Conservation (phyloP, 1,140 invertebrate genomes). For the Drosophila trapezifrons region DNA sequence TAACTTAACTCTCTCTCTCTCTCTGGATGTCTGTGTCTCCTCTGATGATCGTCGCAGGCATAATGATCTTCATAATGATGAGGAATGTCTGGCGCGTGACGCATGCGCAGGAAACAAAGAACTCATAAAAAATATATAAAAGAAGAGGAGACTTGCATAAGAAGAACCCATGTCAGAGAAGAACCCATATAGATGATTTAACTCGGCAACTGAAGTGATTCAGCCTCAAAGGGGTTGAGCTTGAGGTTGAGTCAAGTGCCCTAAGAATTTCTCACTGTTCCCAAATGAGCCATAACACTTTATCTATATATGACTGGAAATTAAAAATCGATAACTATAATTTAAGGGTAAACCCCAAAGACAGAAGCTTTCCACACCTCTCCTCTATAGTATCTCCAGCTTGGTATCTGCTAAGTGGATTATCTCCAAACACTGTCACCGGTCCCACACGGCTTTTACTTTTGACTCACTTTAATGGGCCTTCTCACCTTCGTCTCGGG, state of each 20-base stretch:
- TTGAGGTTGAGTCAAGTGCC: conserved; percentile 16
- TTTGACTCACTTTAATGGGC: conserved; percentile 61
- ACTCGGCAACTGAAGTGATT: conserved; percentile 11
- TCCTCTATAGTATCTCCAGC: conserved; percentile 4
- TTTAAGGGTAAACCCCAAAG: conserved; percentile 13
- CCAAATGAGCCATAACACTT: conserved; percentile 1
- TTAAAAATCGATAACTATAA: conserved; percentile 15
- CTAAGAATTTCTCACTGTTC: not conserved
- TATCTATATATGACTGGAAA: conserved; percentile 8
- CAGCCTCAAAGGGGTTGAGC: not conserved
- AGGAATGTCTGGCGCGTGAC: conserved; percentile 36
- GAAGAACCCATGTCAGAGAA: conserved; percentile 13
- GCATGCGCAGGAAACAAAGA: conserved; percentile 42
- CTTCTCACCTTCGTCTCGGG: conserved; percentile 25
- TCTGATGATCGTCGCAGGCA: conserved; percentile 19
- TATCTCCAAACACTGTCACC: conserved; percentile 43
- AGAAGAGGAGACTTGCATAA: not conserved
- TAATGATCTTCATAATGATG: conserved; percentile 31
- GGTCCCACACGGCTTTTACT: conserved; percentile 70
- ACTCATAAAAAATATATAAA: not conserved
- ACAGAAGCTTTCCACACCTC: conserved; percentile 40
- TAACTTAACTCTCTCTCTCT: conserved; percentile 56
- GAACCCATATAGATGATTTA: not conserved
- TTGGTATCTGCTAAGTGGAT: conserved; percentile 48
- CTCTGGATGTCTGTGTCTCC: too few species aligned